Evolutionary conservation across 2,113 vertebrate genomes (phyloP).

Genomic region (Tachuris rubrigastra): DNA sequence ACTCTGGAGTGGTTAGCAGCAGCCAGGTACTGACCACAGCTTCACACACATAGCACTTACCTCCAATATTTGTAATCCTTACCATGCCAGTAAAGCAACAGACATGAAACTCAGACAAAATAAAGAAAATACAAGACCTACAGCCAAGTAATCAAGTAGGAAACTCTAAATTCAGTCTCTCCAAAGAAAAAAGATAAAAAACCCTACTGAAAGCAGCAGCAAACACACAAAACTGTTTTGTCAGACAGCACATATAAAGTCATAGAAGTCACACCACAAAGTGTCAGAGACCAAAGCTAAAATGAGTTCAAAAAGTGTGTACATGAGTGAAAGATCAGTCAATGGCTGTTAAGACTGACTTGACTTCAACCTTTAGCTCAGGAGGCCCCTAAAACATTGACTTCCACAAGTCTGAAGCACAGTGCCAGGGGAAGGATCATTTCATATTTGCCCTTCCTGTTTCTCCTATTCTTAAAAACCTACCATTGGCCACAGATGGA

Average conservation of each 20-base stretch:
- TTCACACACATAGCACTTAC: background rate
- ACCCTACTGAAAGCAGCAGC: background rate
- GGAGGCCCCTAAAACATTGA: slow-evolving; percentile 8
- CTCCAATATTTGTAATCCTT: background rate
- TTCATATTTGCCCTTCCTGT: background rate
- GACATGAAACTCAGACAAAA: background rate
- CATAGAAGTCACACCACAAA: background rate
- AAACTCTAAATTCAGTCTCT: background rate
- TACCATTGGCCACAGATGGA: background rate
- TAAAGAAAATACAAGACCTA: background rate
- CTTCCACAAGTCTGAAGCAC: background rate
- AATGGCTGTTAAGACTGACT: background rate
- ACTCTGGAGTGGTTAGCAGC: background rate
- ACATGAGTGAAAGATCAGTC: background rate
- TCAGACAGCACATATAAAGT: background rate
- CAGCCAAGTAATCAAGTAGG: background rate
- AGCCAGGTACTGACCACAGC: background rate
- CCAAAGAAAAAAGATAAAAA: background rate
- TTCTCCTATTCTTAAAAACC: slow-evolving; percentile 10
- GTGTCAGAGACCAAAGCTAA: background rate
- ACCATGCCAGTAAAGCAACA: background rate
- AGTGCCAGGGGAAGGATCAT: background rate
- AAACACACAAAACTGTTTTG: background rate
- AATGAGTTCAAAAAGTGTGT: background rate
- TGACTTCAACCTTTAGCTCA: background rate